Conservation (phyloP, 2,797 vertebrate genomes). For the Pteropus rufus region DNA sequence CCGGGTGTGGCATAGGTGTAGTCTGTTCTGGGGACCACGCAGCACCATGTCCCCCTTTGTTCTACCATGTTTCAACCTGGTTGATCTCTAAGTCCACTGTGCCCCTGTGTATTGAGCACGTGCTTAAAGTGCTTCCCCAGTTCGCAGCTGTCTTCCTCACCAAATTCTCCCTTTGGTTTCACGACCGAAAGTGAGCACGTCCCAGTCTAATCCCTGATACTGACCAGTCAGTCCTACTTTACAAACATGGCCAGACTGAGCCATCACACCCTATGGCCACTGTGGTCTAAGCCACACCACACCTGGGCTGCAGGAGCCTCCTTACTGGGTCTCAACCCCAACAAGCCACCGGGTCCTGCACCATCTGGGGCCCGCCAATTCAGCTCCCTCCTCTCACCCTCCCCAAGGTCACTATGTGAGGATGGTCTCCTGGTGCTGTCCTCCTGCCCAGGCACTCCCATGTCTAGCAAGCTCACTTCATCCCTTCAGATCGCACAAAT, state of each 20-base stretch:
- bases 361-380: background rate
- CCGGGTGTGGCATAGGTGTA: accelerated
- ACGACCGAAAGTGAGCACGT: background rate
- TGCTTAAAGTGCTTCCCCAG: background rate
- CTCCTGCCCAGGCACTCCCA: background rate
- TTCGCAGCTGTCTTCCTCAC: background rate
- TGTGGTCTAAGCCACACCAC: background rate
- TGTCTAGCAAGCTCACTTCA: background rate
- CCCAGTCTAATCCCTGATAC: background rate
- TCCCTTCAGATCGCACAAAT: background rate
- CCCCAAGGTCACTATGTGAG: background rate
- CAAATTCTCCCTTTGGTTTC: background rate
- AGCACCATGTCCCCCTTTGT: background rate
- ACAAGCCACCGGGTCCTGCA: background rate
- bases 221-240: background rate
- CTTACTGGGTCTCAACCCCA: background rate
- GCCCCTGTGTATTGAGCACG: background rate
- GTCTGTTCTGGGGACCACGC: background rate
- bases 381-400: background rate
- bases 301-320: background rate
- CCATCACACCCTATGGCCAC: background rate
- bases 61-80: background rate
- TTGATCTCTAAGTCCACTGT: background rate
- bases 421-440: background rate
- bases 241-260: background rate